Evolutionary conservation across 2,797 vertebrate genomes (phyloP).

Genomic region (Catharus ustulatus): DNA sequence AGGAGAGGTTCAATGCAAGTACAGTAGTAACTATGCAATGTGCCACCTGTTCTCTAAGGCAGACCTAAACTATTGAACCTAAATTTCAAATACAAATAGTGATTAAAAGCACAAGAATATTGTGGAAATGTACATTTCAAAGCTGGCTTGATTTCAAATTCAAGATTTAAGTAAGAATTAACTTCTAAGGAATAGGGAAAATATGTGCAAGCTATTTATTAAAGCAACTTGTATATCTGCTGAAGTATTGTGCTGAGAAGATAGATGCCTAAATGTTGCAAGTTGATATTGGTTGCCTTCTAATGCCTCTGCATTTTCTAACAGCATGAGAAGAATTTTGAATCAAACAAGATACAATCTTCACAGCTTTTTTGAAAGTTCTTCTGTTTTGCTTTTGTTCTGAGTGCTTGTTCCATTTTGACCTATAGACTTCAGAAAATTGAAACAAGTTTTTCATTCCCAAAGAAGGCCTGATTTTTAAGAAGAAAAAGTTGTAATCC

Average conservation of each 20-base stretch:
- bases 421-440: neutral
- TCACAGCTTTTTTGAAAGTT: neutral
- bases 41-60: neutral
- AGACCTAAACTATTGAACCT: neutral
- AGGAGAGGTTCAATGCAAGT: neutral
- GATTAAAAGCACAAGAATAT: neutral
- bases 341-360: fast-evolving
- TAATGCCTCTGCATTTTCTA: neutral
- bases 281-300: neutral
- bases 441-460: neutral
- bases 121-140: neutral
- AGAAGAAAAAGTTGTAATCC: neutral
- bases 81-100: neutral
- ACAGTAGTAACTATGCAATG: neutral
- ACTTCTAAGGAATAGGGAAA: neutral
- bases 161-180: neutral
- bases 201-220: neutral
- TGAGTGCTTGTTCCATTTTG: neutral
- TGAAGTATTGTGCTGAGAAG: neutral
- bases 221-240: neutral
- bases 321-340: neutral
- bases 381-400: neutral
- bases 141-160: neutral
- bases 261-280: neutral
- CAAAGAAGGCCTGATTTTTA: neutral